Conservation (phyloP, 2,797 vertebrate genomes). For the Hyperoplus lanceolatus region DNA sequence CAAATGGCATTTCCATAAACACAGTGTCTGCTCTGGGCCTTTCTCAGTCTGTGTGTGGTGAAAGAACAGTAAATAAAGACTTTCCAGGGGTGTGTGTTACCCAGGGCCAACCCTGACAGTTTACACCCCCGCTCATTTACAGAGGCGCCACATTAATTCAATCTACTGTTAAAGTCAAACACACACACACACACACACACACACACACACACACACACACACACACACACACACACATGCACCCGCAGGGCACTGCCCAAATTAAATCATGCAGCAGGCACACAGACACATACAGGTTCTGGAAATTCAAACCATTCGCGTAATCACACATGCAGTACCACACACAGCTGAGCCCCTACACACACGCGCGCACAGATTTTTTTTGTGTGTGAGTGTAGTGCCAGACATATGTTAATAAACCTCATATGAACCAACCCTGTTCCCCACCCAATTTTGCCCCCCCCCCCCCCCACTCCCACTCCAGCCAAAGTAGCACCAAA, state of each 20-base stretch:
- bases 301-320: constrained; percentile 72
- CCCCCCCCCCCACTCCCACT: constrained; percentile 33
- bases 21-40: background rate
- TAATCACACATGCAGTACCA: constrained; percentile 73
- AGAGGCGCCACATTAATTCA: constrained; percentile 73
- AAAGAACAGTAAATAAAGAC: constrained; percentile 45
- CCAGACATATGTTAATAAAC: constrained; percentile 78
- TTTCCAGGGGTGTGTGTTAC: constrained; percentile 48
- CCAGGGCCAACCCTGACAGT: constrained; percentile 48
- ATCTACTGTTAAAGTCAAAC: constrained; percentile 59
- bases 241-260: constrained; percentile 60
- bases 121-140: constrained; percentile 72
- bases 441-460: constrained; percentile 14
- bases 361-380: constrained; percentile 9
- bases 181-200: constrained; percentile 4
- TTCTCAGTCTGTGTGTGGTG: constrained; percentile 9
- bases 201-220: constrained; percentile 58
- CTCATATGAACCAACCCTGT: constrained; percentile 54
- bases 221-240: constrained; percentile 37
- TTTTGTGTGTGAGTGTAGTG: constrained; percentile 24
- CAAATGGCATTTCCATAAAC: background rate
- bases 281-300: constrained; percentile 63
- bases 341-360: constrained; percentile 61
- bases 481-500: constrained; percentile 53
- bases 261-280: constrained; percentile 64